Evolutionary conservation across 2,113 vertebrate species (phyloP), one percentile per base, ranked within the genome.

Genomic region (Gavia stellata): DNA sequence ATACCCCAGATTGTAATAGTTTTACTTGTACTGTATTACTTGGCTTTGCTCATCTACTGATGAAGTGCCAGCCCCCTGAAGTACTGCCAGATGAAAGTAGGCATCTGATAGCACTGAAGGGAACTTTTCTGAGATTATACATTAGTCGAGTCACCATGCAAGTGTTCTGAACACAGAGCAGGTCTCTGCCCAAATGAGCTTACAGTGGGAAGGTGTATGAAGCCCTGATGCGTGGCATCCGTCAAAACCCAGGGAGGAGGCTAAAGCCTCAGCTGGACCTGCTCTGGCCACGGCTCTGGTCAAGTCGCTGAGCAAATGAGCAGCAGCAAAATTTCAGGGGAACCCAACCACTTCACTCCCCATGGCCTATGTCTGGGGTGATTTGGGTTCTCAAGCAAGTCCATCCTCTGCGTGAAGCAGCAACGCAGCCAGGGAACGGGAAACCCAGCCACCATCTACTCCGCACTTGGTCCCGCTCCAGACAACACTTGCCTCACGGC

Each of bases 21-120:
- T 96, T 90, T 65, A 75, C 83, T 95, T 79, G 70, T 70, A 66
- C 89, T 77, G 84, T 85, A 78, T 88, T 82, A 55, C 86, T 96
- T 82, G 95, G 95, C 94, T 91, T 97, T 97, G 73, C 94, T 92
- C 83, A 90, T 59, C 66, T 42, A 20, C 92, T 92, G 96, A 95
- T 94, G 94, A 95, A 77, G 92, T 91, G 96, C 95, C 96, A 97
- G 94, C 66, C 82, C 66, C 82, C 89, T 80, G 71, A 96, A 92
- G 94, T 19, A 7, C 78, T 94, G 95, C 92, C 92, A 95, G 96
- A 88, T 91, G 81, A 72, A 86, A 80, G 91, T 21, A 89, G 95
- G 96, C 86, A 97, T 62, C 92, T 42, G 34, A 28, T 2, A 88
- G 84, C 78, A 53, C 89, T 31, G 78, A 59, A 53, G 62, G 38